phyloP scores from a whole-genome alignment of 2,888 invertebrate genomes.

The Rutpela maculata region DNA sequence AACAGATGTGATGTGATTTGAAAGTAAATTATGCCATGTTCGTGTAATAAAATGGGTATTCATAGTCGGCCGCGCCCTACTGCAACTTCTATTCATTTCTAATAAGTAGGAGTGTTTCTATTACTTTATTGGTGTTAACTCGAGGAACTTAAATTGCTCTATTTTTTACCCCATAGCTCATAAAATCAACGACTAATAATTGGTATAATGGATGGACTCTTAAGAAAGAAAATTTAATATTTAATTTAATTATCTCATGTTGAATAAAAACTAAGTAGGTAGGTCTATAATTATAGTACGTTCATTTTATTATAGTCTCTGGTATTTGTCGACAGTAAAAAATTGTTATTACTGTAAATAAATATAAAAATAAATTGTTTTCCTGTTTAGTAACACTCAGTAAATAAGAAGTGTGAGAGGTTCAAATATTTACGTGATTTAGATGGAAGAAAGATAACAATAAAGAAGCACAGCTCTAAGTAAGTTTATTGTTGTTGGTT shows the following conservation, averaged over 20 bases:
- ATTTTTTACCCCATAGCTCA: too few relatives aligned
- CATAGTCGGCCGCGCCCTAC: too few relatives aligned
- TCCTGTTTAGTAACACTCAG: constrained; percentile 35
- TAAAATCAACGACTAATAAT: too few relatives aligned
- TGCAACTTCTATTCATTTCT: too few relatives aligned
- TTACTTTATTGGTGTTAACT: too few relatives aligned
- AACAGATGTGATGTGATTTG: too few relatives aligned
- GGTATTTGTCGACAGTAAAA: constrained; percentile 28
- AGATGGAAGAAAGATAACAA: constrained; percentile 35
- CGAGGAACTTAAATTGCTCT: too few relatives aligned
- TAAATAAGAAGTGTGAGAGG: constrained; percentile 42
- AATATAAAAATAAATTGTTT: constrained; percentile 39
- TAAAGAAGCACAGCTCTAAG: constrained; percentile 31
- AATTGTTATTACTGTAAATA: constrained; percentile 27
- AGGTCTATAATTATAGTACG: constrained; percentile 5
- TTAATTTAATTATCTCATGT: neutral
- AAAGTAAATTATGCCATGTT: too few relatives aligned
- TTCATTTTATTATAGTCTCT: constrained; percentile 20
- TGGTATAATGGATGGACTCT: too few relatives aligned
- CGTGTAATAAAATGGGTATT: too few relatives aligned
- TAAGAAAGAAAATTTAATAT: neutral
- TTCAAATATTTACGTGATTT: constrained; percentile 41
- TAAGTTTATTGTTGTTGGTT: constrained; percentile 17
- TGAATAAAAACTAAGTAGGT: constrained; percentile 5
- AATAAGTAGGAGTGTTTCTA: too few relatives aligned